Conservation (phyloP, 2,888 invertebrate genomes). For the Phymatocera aterrima region DNA sequence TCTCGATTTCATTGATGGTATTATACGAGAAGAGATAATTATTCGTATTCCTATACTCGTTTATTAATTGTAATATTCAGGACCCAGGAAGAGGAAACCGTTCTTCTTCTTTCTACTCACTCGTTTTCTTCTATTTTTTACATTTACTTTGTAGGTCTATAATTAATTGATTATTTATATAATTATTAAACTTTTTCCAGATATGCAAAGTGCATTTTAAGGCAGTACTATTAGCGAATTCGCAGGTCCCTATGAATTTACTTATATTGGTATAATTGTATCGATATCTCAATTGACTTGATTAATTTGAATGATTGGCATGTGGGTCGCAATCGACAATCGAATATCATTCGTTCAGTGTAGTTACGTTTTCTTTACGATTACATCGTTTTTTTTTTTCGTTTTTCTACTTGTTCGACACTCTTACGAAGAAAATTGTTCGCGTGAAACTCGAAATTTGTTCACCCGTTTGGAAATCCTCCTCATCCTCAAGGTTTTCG, state of each 20-base stretch:
- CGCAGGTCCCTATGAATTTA: conserved; percentile 45
- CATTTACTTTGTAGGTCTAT: too few species aligned
- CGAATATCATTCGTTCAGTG: conserved; percentile 26
- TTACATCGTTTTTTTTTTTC: neutral
- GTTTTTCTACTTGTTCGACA: neutral
- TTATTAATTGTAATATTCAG: neutral
- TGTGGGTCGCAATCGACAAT: conserved; percentile 23
- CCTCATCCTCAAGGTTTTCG: too few species aligned
- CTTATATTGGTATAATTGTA: conserved; percentile 30
- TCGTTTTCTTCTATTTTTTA: neutral
- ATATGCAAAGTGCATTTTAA: conserved; percentile 45
- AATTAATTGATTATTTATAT: conserved; percentile 9
- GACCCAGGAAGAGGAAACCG: conserved; percentile 3
- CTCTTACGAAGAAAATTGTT: neutral
- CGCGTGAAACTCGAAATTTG: too few species aligned
- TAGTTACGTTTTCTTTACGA: neutral
- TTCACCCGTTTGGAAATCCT: neutral
- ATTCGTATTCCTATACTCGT: neutral
- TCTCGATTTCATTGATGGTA: neutral
- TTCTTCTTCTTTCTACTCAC: neutral
- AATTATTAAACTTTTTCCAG: conserved; percentile 41
- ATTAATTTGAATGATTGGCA: conserved; percentile 22
- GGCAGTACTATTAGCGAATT: conserved; percentile 41
- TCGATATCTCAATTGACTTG: conserved; percentile 6
- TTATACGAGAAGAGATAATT: neutral